Evolutionary conservation across 2,113 vertebrate genomes (phyloP), one percentile per base, ranked within the genome.

Genomic region (Aspiorhynchus laticeps): DNA sequence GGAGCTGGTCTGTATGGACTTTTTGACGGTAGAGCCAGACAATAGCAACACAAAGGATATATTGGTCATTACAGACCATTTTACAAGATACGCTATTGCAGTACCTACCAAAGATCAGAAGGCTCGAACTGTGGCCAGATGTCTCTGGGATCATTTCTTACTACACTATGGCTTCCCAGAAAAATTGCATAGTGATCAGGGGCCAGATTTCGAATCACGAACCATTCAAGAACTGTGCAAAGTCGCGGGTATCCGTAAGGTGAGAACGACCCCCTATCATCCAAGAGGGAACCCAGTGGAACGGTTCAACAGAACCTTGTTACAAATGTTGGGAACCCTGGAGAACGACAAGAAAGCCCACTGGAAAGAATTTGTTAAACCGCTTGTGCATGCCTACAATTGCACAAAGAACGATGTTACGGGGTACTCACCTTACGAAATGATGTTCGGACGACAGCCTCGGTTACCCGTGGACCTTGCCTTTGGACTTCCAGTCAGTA

Each of bases 141-240:
- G 67, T 19, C 31, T 71, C 67, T 71, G 17, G 67, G 67, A 71
- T 71, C 31, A 38, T 73, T 73, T 73, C 69, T 21, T 73, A 21
- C 17, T 73, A 1, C 69, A 73, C 69, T 73, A 73, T 38, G 33
- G 69, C 2, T 73, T 73, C 1, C 53, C 53, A 2, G 53, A 56
- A 56, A 56, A 56, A 56, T 9, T 56, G 7, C 53, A 56, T 24
- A 56, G 53, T 56, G 53, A 56, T 56, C 53, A 56, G 53, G 53
- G 53, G 7, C 53, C 53, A 9, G 19, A 73, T 73, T 73, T 73
- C 2, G 33, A 73, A 21, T 73, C 33, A 0, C 17, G 19, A 21
- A 73, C 69, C 17, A 73, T 73, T 73, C 69, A 73, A 38, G 69
- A 71, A 1, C 2, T 71, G 67, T 71, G 67, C 8, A 7, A 36